Evolutionary conservation across 2,888 invertebrate genomes (phyloP).

Genomic region (Zhengitettix transpicula): DNA sequence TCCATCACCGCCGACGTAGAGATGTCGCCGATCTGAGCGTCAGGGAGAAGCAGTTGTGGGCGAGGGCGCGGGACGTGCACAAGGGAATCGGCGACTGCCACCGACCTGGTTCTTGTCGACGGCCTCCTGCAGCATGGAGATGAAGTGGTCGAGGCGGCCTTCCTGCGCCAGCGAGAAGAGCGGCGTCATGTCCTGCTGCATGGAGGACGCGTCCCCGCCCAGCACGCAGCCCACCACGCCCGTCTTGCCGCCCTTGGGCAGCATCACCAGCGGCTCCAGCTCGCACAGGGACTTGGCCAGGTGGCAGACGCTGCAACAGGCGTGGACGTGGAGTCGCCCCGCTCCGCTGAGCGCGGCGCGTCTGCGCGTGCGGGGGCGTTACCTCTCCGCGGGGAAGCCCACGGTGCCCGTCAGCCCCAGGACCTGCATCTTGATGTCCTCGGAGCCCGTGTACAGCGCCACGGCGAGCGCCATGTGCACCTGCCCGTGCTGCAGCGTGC

Average conservation of each 20-base stretch:
- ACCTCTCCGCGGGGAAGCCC: slow-evolving; percentile 26
- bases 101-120: slow-evolving; percentile 17
- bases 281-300: background rate
- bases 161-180: slow-evolving; percentile 31
- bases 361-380: no score
- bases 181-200: slow-evolving; percentile 26
- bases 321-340: no score
- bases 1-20: background rate
- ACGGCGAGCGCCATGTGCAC: slow-evolving; percentile 28
- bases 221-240: background rate
- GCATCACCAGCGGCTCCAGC: background rate
- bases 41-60: background rate
- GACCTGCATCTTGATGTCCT: slow-evolving; percentile 26
- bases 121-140: slow-evolving; percentile 29
- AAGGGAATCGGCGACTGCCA: background rate
- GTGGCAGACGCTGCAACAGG: background rate
- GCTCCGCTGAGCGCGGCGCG: no score
- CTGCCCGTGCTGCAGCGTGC: slow-evolving; percentile 24
- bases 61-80: no score
- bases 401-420: slow-evolving; percentile 24
- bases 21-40: background rate
- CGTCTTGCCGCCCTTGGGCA: background rate
- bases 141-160: slow-evolving; percentile 31
- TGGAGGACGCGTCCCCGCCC: background rate
- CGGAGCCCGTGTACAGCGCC: slow-evolving; percentile 29